A percentile compares a stretch with the other conserved stretches of the same genome.
phyloP scores from a whole-genome alignment of 2,888 invertebrate species.

The Fragum sueziense region DNA sequence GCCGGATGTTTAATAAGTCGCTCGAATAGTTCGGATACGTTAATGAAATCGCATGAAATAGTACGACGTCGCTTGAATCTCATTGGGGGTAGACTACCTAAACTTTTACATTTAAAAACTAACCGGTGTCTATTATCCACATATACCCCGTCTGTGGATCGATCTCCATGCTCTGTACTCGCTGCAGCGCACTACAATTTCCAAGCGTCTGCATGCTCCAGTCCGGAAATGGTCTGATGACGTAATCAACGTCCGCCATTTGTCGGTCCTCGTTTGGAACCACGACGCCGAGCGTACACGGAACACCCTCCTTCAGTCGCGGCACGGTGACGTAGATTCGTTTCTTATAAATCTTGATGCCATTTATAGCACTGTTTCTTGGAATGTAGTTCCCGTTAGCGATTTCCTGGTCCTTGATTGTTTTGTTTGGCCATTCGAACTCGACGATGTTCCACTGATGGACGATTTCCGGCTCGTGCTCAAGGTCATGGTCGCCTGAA shows the following conservation, averaged over 20 bases:
- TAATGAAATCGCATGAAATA: too few relatives aligned
- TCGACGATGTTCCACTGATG: slow-evolving; percentile 69
- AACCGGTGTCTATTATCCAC: slow-evolving; percentile 70
- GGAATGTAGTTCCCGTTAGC: slow-evolving; percentile 48
- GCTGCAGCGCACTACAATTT: slow-evolving; percentile 63
- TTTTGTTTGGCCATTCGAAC: slow-evolving; percentile 69
- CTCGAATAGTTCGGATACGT: too few relatives aligned
- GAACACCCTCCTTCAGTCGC: slow-evolving; percentile 61
- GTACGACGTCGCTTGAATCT: too few relatives aligned
- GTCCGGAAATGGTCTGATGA: slow-evolving; percentile 62
- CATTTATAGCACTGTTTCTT: slow-evolving; percentile 63
- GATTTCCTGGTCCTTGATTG: slow-evolving; percentile 51
- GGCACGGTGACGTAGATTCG: slow-evolving; percentile 65
- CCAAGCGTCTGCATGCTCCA: slow-evolving; percentile 62
- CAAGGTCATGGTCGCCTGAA: neutral
- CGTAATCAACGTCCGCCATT: slow-evolving; percentile 35
- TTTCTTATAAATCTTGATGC: slow-evolving; percentile 65
- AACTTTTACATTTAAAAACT: neutral
- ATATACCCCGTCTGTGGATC: slow-evolving; percentile 66
- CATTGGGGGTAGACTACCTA: too few relatives aligned
- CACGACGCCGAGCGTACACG: slow-evolving; percentile 60
- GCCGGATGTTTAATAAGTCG: too few relatives aligned
- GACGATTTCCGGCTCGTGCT: slow-evolving; percentile 38
- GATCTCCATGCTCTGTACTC: slow-evolving; percentile 69
- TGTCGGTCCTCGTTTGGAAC: slow-evolving; percentile 27